Evolutionary conservation across 1,140 invertebrate genomes (phyloP).

Genomic region (Trichonephila inaurata): DNA sequence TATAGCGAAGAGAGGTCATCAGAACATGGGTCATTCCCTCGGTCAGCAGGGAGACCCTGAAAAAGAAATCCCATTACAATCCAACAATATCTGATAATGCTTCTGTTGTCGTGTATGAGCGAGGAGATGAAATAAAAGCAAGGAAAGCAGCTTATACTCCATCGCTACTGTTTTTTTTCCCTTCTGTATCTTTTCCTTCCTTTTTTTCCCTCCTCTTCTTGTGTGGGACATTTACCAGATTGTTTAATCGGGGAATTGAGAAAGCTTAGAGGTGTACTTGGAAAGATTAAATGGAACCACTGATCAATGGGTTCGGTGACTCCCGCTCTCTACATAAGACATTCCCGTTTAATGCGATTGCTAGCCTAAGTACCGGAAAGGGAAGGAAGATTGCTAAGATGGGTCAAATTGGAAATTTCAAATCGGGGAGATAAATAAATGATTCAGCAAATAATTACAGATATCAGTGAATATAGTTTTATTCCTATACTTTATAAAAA

Average conservation of each 20-base stretch:
- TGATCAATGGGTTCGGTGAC: conserved; percentile 40
- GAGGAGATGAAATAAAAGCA: conserved; percentile 25
- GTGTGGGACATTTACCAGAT: conserved; percentile 38
- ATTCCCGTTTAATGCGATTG: conserved; percentile 29
- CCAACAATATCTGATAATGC: conserved; percentile 31
- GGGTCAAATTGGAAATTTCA: background rate
- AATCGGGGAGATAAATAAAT: background rate
- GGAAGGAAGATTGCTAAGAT: background rate
- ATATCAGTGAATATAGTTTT: too few species aligned
- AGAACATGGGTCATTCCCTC: conserved; percentile 42
- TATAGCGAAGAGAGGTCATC: conserved; percentile 38
- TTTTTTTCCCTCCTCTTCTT: background rate
- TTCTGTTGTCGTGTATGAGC: background rate
- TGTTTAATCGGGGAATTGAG: conserved; percentile 51
- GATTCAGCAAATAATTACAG: background rate
- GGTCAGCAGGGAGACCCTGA: conserved; percentile 5
- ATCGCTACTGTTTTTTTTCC: background rate
- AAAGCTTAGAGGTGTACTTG: conserved; percentile 47
- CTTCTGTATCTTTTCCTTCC: background rate
- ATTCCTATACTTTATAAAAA: too few species aligned
- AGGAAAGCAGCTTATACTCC: conserved; percentile 8
- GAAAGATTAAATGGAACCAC: conserved; percentile 50
- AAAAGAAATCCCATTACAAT: conserved; percentile 49
- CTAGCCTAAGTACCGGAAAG: conserved; percentile 33
- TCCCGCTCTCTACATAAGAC: background rate